phyloP scores from a whole-genome alignment of 2,113 vertebrate genomes.

The Shinisaurus crocodilurus region DNA sequence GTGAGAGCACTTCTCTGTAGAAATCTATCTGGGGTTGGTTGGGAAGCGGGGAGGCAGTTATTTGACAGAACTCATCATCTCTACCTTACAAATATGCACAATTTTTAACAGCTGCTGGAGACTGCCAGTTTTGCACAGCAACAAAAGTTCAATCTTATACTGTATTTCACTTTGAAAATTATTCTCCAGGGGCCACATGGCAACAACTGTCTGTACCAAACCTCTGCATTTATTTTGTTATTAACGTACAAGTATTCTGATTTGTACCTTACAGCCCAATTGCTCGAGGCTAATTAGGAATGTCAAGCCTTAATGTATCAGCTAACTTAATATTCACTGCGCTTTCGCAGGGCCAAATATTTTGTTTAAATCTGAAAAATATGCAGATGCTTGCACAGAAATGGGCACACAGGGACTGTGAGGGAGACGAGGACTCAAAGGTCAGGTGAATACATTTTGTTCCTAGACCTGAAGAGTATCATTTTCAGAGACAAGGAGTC shows the following conservation, averaged over 20 bases:
- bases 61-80: not conserved
- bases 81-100: not conserved
- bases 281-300: not conserved
- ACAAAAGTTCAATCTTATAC: not conserved
- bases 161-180: not conserved
- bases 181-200: not conserved
- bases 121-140: not conserved
- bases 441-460: not conserved
- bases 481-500: not conserved
- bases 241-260: not conserved
- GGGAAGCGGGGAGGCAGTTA: not conserved
- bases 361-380: slow-evolving; percentile 11
- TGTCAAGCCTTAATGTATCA: not conserved
- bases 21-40: not conserved
- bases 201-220: not conserved
- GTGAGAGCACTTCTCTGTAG: not conserved
- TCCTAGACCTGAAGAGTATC: slow-evolving; percentile 11
- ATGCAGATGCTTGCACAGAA: not conserved
- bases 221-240: not conserved
- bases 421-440: not conserved
- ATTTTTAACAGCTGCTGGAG: not conserved
- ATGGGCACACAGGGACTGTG: not conserved
- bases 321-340: not conserved
- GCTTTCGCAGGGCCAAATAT: not conserved
- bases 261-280: not conserved